Evolutionary conservation across 2,888 invertebrate genomes (phyloP).

Genomic region (Volucella zonaria): DNA sequence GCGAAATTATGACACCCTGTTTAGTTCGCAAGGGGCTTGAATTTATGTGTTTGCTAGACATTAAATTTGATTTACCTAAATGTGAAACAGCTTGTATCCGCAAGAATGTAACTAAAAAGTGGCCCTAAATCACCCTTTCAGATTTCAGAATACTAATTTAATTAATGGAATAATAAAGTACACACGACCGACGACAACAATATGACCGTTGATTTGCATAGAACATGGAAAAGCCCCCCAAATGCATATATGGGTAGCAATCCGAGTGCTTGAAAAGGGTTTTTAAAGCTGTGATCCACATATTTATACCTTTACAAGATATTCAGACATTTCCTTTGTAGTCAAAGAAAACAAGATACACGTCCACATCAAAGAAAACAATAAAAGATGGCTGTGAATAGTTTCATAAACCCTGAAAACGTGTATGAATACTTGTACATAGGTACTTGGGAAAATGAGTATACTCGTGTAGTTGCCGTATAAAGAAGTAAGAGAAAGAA

Average conservation of each 20-base stretch:
- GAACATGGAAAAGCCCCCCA: conserved; percentile 60
- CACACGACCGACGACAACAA: conserved; percentile 46
- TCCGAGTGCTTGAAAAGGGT: conserved; percentile 53
- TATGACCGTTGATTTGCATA: conserved; percentile 71
- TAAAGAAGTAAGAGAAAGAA: too few species aligned
- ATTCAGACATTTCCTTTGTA: conserved; percentile 62
- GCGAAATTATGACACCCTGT: too few species aligned
- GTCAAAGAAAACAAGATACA: conserved; percentile 57
- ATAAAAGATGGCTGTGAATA: conserved; percentile 54
- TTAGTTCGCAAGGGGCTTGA: too few species aligned
- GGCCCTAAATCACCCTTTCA: conserved; percentile 23
- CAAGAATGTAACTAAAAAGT: conserved; percentile 7
- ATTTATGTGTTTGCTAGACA: not conserved
- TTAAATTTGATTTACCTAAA: not conserved
- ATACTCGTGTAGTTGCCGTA: too few species aligned
- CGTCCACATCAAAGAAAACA: conserved; percentile 48
- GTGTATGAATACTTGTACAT: not conserved
- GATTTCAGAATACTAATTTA: conserved; percentile 65
- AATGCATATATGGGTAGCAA: conserved; percentile 37
- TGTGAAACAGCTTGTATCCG: conserved; percentile 19
- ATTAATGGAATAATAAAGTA: conserved; percentile 69
- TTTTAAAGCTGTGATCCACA: conserved; percentile 49
- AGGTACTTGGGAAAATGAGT: too few species aligned
- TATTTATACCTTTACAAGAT: conserved; percentile 64
- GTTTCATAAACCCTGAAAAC: conserved; percentile 21